These are phyloP conservation scores for Mionectes olivaceus DNA, from an alignment of 2,797 vertebrate genomes.

Conservation along the genomic window DNA sequence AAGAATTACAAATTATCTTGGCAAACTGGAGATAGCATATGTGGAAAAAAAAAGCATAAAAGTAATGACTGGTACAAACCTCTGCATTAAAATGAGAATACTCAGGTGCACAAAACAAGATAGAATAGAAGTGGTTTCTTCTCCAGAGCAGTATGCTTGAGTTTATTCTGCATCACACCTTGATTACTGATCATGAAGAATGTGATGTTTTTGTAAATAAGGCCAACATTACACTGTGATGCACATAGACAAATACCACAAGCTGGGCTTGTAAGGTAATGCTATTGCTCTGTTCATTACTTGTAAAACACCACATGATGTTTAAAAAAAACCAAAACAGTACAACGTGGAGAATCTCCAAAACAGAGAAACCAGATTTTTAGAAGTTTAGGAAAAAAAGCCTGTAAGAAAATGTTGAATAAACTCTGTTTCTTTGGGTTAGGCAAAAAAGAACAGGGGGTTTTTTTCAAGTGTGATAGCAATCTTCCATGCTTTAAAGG, in stretches of 20 bases:
- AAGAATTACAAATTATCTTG: constrained; percentile 7
- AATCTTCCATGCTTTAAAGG: not conserved
- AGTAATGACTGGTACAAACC: not conserved
- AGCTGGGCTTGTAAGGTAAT: not conserved
- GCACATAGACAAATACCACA: not conserved
- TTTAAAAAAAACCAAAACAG: not conserved
- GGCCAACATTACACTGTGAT: not conserved
- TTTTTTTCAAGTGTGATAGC: not conserved
- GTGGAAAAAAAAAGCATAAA: not conserved
- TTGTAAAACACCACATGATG: not conserved
- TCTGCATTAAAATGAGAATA: not conserved
- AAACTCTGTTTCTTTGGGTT: not conserved
- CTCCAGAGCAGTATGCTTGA: not conserved
- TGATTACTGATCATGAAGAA: not conserved
- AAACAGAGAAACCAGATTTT: not conserved
- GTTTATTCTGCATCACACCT: not conserved
- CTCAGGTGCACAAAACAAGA: not conserved
- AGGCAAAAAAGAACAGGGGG: not conserved
- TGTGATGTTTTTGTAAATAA: not conserved
- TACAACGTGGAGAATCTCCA: not conserved
- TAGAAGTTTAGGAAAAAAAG: not conserved
- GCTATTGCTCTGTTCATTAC: not conserved
- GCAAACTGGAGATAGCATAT: not conserved
- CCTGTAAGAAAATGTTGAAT: not conserved
- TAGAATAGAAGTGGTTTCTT: not conserved